These are phyloP conservation scores for Geotrypetes seraphini DNA, from an alignment of 2,797 vertebrate genomes.

Conservation along the genomic window DNA sequence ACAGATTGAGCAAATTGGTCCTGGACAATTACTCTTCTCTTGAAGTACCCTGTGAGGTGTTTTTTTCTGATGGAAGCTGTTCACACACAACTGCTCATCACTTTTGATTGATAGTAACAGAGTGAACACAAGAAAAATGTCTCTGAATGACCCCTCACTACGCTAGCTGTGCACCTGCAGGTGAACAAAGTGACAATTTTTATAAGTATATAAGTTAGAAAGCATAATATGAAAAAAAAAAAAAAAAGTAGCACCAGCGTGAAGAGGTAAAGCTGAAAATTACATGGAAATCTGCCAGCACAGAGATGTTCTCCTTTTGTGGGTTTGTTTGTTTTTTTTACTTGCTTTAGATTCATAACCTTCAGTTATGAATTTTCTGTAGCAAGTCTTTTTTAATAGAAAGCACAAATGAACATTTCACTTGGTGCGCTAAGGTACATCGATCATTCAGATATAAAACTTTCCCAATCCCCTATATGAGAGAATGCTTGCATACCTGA, in stretches of 20 bases:
- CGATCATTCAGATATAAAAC: too few species aligned
- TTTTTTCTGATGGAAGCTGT: conserved; percentile 28
- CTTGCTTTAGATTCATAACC: neutral
- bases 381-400: too few species aligned
- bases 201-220: conserved; percentile 2
- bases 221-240: neutral
- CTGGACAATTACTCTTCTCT: conserved; percentile 9
- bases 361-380: neutral
- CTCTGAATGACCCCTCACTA: conserved; percentile 20
- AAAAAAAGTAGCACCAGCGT: neutral
- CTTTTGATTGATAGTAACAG: conserved; percentile 24
- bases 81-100: conserved; percentile 10
- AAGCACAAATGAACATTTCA: too few species aligned
- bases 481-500: too few species aligned
- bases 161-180: conserved; percentile 6
- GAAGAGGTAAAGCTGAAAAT: neutral
- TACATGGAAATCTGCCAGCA: neutral
- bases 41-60: conserved; percentile 16
- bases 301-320: neutral
- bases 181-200: conserved; percentile 3
- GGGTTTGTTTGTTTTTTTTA: too few species aligned
- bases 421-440: too few species aligned
- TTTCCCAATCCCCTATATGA: too few species aligned
- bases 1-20: conserved; percentile 31
- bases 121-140: conserved; percentile 16